Percentiles rank a stretch among this genome's conserved stretches.
Evolutionary conservation across 2,888 invertebrate genomes (phyloP).

Genomic region (Phaonia tiefii): DNA sequence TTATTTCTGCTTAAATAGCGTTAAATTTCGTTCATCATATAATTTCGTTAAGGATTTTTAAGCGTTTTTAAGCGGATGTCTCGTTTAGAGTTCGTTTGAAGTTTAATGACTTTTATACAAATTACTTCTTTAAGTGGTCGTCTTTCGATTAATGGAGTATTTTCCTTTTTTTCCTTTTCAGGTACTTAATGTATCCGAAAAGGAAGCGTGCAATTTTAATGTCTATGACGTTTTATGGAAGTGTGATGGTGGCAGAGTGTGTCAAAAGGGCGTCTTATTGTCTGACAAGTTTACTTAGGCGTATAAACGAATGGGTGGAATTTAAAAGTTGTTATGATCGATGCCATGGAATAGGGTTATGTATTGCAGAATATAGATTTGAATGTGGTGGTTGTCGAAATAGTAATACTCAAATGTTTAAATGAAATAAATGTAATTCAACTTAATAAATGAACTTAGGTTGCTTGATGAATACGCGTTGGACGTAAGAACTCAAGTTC

Average conservation of each 20-base stretch:
- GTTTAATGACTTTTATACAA: constrained; percentile 19
- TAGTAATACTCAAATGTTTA: too few species aligned
- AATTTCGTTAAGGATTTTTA: constrained; percentile 49
- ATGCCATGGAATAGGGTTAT: too few species aligned
- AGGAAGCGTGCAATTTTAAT: constrained; percentile 33
- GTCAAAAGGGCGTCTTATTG: constrained; percentile 1
- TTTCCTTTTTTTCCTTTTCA: too few species aligned
- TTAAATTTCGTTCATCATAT: constrained; percentile 50
- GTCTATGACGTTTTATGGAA: constrained; percentile 8
- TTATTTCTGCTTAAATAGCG: constrained; percentile 41
- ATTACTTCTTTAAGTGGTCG: constrained; percentile 15
- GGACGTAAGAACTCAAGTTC: too few species aligned
- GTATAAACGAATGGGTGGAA: neutral
- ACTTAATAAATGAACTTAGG: too few species aligned
- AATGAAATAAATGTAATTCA: too few species aligned
- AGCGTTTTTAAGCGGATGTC: constrained; percentile 29
- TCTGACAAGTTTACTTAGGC: neutral
- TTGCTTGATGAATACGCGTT: too few species aligned
- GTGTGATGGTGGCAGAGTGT: neutral
- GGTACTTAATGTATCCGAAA: neutral
- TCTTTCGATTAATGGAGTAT: constrained; percentile 6
- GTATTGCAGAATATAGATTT: too few species aligned
- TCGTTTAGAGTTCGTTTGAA: neutral
- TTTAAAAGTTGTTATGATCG: too few species aligned
- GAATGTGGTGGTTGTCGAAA: too few species aligned